Percentiles rank a stretch among this genome's conserved stretches.
Evolutionary conservation across 2,113 vertebrate genomes (phyloP).

Genomic region (Rostratula benghalensis): DNA sequence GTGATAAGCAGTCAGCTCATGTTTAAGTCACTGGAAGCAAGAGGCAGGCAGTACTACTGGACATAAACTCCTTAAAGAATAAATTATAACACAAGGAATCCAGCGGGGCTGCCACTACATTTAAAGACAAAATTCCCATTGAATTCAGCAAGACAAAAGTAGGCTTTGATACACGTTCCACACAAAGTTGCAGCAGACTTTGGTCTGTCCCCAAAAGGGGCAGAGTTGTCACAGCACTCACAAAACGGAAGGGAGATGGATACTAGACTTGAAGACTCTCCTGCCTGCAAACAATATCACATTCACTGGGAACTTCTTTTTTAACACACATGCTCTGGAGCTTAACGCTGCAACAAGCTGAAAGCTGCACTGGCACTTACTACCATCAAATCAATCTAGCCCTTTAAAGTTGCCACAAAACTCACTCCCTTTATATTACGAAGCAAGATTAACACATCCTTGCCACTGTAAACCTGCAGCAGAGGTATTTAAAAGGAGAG

Average conservation of each 20-base stretch:
- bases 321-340: neutral
- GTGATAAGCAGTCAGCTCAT: slow-evolving; percentile 17
- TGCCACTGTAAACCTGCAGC: neutral
- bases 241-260: neutral
- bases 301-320: neutral
- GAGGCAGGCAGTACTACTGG: neutral
- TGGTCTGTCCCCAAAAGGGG: slow-evolving; percentile 18
- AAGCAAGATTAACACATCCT: neutral
- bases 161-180: slow-evolving; percentile 14
- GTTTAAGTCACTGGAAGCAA: slow-evolving; percentile 13
- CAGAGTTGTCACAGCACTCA: slow-evolving; percentile 18
- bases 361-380: neutral
- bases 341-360: neutral
- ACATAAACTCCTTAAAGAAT: slow-evolving; percentile 34
- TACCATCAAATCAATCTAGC: neutral
- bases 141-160: slow-evolving; percentile 47
- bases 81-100: slow-evolving; percentile 40
- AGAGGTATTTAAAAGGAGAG: neutral
- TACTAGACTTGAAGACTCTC: neutral
- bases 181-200: slow-evolving; percentile 30
- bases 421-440: neutral
- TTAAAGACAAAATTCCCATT: slow-evolving; percentile 61
- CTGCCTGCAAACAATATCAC: neutral
- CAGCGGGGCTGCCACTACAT: neutral
- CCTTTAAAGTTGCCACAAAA: neutral